Evolutionary conservation across 2,888 invertebrate species (phyloP), one percentile per base, ranked within the genome.

Genomic region (Masnerella sp.): DNA sequence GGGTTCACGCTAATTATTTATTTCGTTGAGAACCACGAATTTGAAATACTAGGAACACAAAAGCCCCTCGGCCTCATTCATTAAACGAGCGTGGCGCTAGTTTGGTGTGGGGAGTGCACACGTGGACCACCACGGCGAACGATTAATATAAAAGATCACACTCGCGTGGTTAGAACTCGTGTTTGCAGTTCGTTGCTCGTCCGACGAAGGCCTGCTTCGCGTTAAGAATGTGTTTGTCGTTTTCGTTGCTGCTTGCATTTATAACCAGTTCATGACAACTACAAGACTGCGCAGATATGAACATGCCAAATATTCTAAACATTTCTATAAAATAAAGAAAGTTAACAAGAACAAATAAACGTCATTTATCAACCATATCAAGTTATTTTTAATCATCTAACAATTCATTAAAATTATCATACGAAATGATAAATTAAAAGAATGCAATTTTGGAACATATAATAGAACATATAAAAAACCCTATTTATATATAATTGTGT

Each of bases 221-320:
- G 43, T 64, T 68, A 42, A 58, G 61, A 68, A 68, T 73, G 73
- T 54, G 67, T 58, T 62, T 58, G 68, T 68, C 52, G 62, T 73
- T 65, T 75, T 77, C 74, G 77, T 65, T 47, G 56, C 64, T 73
- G 76, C 72, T 78, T 70, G 65, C 71, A 78, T 77, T 80, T 78
- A 78, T 80, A 78, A 79, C 74, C 59, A 58, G 45, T 51, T 56
- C 43, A 22, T 52, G 59, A 58, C 65, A 56, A 67, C 25, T 36
- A 69, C 59, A 69, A 61, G 61, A 12, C 30, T 52, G 34, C 40
- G 42, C 28, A 45, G 28, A 34, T 34, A 20, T 9, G 25, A 47
- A 59, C 36, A 36, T n/a, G 18, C 36, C 20, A 20, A 49, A 47
- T 81, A 81, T 79, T 80, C 79, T 77, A 77, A 75, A 77, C 79